These are phyloP conservation scores for Aethina tumida DNA, from an alignment of 1,140 invertebrate genomes.

Conservation along the genomic window DNA sequence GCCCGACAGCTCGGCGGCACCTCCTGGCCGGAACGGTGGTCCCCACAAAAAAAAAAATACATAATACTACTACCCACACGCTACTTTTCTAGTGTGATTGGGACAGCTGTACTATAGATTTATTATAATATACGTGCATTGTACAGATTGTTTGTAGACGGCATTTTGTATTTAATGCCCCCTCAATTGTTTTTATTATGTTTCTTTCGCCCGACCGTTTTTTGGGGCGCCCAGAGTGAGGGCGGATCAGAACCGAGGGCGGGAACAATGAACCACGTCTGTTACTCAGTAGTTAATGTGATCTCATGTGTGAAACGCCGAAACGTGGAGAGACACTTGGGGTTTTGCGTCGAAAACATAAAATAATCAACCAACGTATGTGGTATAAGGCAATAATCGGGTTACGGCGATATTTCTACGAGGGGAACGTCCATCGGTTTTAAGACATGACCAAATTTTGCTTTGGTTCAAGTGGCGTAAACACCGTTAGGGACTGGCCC, in stretches of 20 bases:
- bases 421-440: too few relatives aligned
- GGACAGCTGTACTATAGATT: conserved; percentile 32
- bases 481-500: too few relatives aligned
- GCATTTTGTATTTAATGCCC: conserved; percentile 13
- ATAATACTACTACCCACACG: conserved; percentile 11
- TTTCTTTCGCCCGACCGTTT: conserved; percentile 13
- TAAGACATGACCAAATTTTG: too few relatives aligned
- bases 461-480: too few relatives aligned
- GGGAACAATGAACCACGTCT: too few relatives aligned
- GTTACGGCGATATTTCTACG: too few relatives aligned
- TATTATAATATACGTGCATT: conserved; percentile 26
- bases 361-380: too few relatives aligned
- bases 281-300: too few relatives aligned
- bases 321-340: conserved; percentile 6
- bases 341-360: too few relatives aligned
- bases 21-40: conserved; percentile 1
- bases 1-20: not conserved
- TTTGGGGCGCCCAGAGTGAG: conserved; percentile 9
- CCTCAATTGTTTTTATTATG: conserved; percentile 12
- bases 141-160: conserved; percentile 24
- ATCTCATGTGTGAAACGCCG: not conserved
- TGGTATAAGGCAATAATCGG: too few relatives aligned
- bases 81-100: conserved; percentile 9
- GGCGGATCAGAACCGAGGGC: too few relatives aligned
- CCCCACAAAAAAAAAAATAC: conserved; percentile 3